Evolutionary conservation across 2,113 vertebrate species (phyloP).

Genomic region (Perognathus longimembris): DNA sequence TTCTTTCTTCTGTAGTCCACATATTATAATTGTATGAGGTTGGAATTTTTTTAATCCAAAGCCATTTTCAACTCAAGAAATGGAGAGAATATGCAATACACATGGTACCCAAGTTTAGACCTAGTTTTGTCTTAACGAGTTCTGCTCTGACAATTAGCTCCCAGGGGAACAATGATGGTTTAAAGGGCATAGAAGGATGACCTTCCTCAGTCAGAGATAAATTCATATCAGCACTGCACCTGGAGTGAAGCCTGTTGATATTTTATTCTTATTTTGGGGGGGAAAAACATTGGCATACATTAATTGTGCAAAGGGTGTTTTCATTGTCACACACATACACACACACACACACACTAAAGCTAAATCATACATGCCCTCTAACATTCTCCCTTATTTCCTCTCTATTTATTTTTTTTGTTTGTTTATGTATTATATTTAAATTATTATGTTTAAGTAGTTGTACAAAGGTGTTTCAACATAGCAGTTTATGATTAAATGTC

Average conservation of each 20-base stretch:
- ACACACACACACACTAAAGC: no score
- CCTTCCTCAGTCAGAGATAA: background rate
- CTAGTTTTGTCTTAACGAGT: background rate
- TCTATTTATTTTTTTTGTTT: no score
- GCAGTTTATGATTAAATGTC: background rate
- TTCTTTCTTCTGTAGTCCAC: slow-evolving; percentile 70
- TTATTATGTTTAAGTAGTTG: no score
- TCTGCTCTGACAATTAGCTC: slow-evolving; percentile 1
- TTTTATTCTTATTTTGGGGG: no score
- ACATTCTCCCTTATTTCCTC: no score
- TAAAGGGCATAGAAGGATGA: background rate
- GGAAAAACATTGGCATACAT: no score
- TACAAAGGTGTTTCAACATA: no score
- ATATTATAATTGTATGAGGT: slow-evolving; percentile 72
- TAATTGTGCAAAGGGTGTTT: no score
- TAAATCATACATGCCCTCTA: no score
- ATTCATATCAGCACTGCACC: accelerated
- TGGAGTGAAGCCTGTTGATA: background rate
- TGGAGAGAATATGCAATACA: slow-evolving; percentile 47
- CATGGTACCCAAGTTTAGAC: slow-evolving; percentile 57
- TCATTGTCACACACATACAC: no score
- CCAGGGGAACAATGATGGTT: background rate
- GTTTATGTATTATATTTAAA: no score
- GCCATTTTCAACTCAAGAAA: slow-evolving; percentile 80
- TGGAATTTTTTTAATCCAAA: slow-evolving; percentile 43